Evolutionary conservation across 1,140 invertebrate species (phyloP).

Genomic region (Rhopalosiphum padi): DNA sequence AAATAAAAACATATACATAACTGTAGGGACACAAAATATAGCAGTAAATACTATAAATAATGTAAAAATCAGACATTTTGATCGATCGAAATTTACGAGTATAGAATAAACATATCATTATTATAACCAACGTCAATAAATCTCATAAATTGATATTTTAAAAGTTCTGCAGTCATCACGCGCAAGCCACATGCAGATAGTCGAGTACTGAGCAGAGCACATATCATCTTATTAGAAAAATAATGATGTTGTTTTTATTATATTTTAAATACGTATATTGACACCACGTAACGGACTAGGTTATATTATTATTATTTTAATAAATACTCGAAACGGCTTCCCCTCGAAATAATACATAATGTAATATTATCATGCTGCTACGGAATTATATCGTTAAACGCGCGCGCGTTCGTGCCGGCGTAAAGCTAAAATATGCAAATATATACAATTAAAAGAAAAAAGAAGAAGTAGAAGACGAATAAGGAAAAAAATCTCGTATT

Average conservation of each 20-base stretch:
- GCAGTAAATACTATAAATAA: too few species aligned
- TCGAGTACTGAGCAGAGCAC: not conserved
- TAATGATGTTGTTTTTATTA: not conserved
- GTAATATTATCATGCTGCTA: not conserved
- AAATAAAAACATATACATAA: not conserved
- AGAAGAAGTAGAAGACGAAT: not conserved
- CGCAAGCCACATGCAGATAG: not conserved
- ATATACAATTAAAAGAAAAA: constrained; percentile 37
- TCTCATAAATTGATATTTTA: not conserved
- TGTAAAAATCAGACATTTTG: not conserved
- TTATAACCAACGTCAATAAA: not conserved
- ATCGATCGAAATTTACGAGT: not conserved
- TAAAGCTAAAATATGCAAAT: constrained; percentile 30
- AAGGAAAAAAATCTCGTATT: not conserved
- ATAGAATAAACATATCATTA: not conserved
- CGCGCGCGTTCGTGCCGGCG: not conserved
- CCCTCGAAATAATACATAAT: not conserved
- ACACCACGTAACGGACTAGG: not conserved
- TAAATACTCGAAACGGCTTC: not conserved
- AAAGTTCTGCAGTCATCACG: not conserved
- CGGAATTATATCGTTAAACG: constrained; percentile 11
- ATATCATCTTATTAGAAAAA: not conserved
- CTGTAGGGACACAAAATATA: not conserved
- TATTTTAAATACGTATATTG: not conserved
- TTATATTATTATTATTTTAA: not conserved